These are phyloP conservation scores for Aurelia coerulea DNA, from an alignment of 30 jellyfish, hydroid and myxozoan genomes.

Conservation along the genomic window DNA sequence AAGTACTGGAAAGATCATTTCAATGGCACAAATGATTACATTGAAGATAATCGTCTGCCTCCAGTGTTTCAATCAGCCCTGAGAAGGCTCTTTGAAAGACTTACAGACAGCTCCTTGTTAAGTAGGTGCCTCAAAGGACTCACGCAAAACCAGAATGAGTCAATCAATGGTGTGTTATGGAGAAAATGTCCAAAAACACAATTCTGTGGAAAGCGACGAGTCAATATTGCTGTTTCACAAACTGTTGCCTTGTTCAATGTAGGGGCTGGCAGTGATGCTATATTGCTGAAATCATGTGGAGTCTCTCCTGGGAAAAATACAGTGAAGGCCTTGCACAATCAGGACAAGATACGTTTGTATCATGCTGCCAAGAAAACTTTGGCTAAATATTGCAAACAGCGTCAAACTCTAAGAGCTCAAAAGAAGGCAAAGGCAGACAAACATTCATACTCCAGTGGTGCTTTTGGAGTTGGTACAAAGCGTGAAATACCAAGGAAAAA, in stretches of 20 bases:
- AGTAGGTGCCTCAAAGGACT: constrained; percentile 43
- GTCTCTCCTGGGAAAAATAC: neutral
- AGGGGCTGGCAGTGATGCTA: neutral
- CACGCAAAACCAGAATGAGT: constrained; percentile 54
- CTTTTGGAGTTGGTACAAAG: neutral
- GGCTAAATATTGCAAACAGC: neutral
- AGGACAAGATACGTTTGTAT: neutral
- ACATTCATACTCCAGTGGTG: neutral
- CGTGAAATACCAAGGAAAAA: neutral
- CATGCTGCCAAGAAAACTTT: neutral
- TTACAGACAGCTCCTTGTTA: constrained; percentile 11
- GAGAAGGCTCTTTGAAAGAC: constrained; percentile 27
- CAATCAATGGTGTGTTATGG: constrained; percentile 49
- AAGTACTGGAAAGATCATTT: constrained; percentile 13
- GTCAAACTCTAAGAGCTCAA: neutral
- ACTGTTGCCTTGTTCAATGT: neutral
- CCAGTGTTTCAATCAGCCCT: neutral
- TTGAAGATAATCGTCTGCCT: constrained; percentile 21
- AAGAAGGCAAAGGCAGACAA: neutral
- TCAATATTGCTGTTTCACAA: constrained; percentile 4
- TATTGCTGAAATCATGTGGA: neutral
- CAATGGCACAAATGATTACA: neutral
- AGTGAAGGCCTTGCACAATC: neutral
- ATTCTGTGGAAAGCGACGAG: constrained; percentile 43
- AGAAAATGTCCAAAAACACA: constrained; percentile 45